Evolutionary conservation across 2,797 vertebrate species (phyloP).

Genomic region (Characodon lateralis): DNA sequence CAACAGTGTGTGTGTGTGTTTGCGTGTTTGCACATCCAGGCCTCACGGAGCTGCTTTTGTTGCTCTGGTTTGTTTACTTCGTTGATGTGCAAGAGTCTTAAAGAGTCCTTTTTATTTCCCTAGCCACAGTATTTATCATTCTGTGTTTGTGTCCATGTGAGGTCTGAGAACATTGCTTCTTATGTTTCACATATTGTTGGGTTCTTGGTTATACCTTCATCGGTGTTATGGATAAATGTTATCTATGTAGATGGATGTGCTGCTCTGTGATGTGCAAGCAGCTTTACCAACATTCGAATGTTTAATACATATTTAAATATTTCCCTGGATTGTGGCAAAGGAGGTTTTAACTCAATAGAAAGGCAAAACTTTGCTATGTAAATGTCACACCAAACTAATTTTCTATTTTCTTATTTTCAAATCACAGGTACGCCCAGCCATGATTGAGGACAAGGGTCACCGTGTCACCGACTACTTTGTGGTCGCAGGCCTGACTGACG

Average conservation of each 20-base stretch:
- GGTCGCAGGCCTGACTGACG: constrained; percentile 95
- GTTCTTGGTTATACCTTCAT: background rate
- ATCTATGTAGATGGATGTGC: background rate
- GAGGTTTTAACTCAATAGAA: background rate
- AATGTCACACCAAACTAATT: background rate
- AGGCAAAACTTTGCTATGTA: background rate
- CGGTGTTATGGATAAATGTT: too few relatives aligned
- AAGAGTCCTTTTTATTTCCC: constrained; percentile 48
- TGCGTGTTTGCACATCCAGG: constrained; percentile 21
- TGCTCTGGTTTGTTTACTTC: constrained; percentile 37
- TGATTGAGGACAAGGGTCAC: constrained; percentile 97
- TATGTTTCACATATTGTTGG: background rate
- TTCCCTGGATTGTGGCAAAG: background rate
- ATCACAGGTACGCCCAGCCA: constrained; percentile 80
- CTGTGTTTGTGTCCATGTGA: constrained; percentile 33
- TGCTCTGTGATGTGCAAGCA: background rate
- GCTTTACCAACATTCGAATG: background rate
- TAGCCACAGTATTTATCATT: constrained; percentile 55
- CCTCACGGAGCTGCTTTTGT: constrained; percentile 36
- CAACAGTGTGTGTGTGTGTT: constrained; percentile 47
- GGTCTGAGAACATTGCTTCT: constrained; percentile 19
- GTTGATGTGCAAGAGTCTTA: constrained; percentile 31
- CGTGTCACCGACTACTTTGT: constrained; percentile 99
- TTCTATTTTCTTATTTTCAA: background rate
- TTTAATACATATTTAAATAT: background rate